A percentile compares a stretch with the other conserved stretches of the same genome.
These are phyloP conservation scores for Mythimna pallens DNA, from an alignment of 2,888 invertebrate species.

Conservation along the genomic window DNA sequence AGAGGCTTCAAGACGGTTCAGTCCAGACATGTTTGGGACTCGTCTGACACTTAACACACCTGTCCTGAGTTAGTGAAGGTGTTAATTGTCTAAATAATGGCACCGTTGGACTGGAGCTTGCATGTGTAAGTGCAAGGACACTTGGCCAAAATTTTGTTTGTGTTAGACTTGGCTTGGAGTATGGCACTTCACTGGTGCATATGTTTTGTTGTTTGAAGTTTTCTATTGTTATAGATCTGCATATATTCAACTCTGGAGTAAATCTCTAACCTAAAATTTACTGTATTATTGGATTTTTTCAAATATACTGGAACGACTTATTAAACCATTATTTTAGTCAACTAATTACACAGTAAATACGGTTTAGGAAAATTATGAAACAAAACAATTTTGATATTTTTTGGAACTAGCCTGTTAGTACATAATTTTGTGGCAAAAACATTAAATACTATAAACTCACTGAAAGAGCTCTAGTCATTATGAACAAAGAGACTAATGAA, in stretches of 20 bases:
- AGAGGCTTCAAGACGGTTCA: slow-evolving; percentile 61
- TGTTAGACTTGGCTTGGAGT: slow-evolving; percentile 13
- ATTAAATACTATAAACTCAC: background rate
- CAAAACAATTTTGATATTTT: background rate
- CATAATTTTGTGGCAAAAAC: background rate
- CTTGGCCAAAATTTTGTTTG: slow-evolving; percentile 30
- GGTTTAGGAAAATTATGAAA: background rate
- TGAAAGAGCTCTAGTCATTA: background rate
- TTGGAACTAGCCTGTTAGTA: background rate
- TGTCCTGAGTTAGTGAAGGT: slow-evolving; percentile 72
- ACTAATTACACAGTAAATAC: too few relatives aligned
- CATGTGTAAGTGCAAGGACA: slow-evolving; percentile 49
- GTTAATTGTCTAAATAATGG: slow-evolving; percentile 85
- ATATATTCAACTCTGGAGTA: too few relatives aligned
- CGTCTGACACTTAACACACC: slow-evolving; percentile 71
- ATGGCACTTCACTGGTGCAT: background rate
- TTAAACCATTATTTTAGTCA: background rate
- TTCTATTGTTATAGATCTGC: too few relatives aligned
- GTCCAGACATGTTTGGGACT: slow-evolving; percentile 64
- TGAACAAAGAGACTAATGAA: background rate
- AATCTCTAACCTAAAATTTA: too few relatives aligned
- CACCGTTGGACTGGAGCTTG: slow-evolving; percentile 65
- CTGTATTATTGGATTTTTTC: background rate
- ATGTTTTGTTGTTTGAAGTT: background rate
- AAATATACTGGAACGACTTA: background rate